Evolutionary conservation across 2,888 invertebrate species (phyloP).

Genomic region (Piscicola geometra): DNA sequence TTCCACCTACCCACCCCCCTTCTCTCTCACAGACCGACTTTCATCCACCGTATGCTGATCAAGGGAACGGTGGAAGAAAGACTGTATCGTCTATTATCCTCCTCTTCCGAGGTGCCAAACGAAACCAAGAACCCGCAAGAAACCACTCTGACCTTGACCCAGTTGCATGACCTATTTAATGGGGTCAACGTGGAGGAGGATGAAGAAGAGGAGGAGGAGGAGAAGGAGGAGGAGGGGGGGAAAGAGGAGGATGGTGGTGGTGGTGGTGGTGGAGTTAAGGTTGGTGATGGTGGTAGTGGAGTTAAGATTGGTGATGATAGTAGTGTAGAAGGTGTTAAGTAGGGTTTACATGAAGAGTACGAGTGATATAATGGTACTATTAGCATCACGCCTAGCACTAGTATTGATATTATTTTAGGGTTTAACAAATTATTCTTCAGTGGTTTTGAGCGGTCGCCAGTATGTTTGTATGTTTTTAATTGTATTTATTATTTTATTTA

Average conservation of each 20-base stretch:
- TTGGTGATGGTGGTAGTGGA: too few relatives aligned
- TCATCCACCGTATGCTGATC: conserved; percentile 69
- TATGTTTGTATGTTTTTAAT: too few relatives aligned
- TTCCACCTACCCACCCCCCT: background rate
- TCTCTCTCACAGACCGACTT: conserved; percentile 60
- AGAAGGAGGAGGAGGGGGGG: conserved; percentile 1
- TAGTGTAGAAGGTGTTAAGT: too few relatives aligned
- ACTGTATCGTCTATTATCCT: conserved; percentile 40
- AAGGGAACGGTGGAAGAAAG: conserved; percentile 68
- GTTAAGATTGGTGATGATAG: too few relatives aligned
- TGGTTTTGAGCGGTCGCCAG: too few relatives aligned
- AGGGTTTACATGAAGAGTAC: too few relatives aligned
- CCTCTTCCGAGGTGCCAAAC: conserved; percentile 25
- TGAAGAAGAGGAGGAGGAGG: background rate
- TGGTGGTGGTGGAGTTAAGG: background rate
- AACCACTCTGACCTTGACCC: conserved; percentile 41
- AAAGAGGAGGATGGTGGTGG: background rate
- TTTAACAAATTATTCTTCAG: too few relatives aligned
- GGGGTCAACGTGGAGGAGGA: background rate
- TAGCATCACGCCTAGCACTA: too few relatives aligned
- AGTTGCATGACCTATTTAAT: conserved; percentile 35
- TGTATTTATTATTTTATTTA: too few relatives aligned
- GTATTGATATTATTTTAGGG: too few relatives aligned
- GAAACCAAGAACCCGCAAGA: conserved; percentile 42
- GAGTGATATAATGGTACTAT: too few relatives aligned